These are phyloP conservation scores for Paradisaea rubra DNA, from an alignment of 2,113 vertebrate species.

Conservation along the genomic window DNA sequence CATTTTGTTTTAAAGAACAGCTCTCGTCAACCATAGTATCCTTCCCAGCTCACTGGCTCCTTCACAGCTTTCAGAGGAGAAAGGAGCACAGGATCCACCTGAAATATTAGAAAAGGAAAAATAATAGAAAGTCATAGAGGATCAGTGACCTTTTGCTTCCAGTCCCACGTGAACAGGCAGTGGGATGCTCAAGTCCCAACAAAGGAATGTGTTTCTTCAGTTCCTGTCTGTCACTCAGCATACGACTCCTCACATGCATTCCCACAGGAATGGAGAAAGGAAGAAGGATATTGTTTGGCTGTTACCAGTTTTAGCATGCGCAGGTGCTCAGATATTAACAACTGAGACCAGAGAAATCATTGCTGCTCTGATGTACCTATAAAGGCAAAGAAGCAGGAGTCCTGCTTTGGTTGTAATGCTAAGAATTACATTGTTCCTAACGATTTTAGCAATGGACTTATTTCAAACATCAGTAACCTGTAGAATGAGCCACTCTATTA, in stretches of 20 bases:
- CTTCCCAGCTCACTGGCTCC: background rate
- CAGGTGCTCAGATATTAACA: background rate
- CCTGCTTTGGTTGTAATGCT: background rate
- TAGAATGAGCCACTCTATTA: constrained; percentile 14
- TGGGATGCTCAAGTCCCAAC: background rate
- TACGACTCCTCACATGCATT: background rate
- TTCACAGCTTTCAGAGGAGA: background rate
- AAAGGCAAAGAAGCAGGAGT: background rate
- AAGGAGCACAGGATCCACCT: background rate
- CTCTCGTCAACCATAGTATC: background rate
- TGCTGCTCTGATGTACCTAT: background rate
- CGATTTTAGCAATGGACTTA: background rate
- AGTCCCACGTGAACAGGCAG: background rate
- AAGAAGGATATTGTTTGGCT: background rate
- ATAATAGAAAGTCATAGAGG: background rate
- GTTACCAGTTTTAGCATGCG: background rate
- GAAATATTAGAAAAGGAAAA: background rate
- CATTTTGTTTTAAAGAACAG: background rate
- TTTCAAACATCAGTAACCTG: constrained; percentile 28
- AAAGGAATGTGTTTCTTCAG: background rate
- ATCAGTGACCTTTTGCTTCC: background rate
- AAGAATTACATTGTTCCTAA: background rate
- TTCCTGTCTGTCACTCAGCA: background rate
- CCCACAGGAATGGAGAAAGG: background rate
- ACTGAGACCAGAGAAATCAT: background rate